A percentile compares a stretch with the other conserved stretches of the same genome.
Conservation (phyloP, 2,113 vertebrate genomes). For the Vulpes vulpes region DNA sequence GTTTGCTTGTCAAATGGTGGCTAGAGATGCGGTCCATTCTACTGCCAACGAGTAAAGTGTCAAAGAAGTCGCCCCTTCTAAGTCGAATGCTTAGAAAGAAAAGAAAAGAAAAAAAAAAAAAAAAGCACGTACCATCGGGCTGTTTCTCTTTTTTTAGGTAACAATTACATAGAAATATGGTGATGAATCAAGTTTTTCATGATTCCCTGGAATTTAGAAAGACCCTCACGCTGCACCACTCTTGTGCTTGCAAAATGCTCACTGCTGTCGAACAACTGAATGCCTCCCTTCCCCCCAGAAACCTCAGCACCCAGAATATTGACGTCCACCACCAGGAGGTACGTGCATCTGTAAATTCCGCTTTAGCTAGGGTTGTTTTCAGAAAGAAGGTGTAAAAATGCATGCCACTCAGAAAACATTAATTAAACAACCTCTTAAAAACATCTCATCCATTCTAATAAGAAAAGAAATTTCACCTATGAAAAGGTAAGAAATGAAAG, state of each 20-base stretch:
- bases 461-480: neutral
- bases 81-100: neutral
- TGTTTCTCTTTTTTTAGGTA: neutral
- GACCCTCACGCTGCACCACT: neutral
- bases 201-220: neutral
- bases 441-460: neutral
- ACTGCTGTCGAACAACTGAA: neutral
- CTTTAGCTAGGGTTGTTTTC: neutral
- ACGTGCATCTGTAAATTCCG: neutral
- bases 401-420: neutral
- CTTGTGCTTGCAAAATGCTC: neutral
- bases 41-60: neutral
- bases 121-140: neutral
- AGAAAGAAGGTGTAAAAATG: neutral
- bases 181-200: neutral
- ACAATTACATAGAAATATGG: too few species aligned
- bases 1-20: neutral
- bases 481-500: neutral
- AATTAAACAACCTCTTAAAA: neutral
- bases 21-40: neutral
- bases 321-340: neutral
- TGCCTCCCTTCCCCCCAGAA: neutral
- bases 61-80: too few species aligned
- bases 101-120: neutral
- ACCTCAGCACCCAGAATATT: too few species aligned